These are phyloP conservation scores for Tadarida brasiliensis DNA, from an alignment of 2,797 vertebrate genomes.

Conservation along the genomic window DNA sequence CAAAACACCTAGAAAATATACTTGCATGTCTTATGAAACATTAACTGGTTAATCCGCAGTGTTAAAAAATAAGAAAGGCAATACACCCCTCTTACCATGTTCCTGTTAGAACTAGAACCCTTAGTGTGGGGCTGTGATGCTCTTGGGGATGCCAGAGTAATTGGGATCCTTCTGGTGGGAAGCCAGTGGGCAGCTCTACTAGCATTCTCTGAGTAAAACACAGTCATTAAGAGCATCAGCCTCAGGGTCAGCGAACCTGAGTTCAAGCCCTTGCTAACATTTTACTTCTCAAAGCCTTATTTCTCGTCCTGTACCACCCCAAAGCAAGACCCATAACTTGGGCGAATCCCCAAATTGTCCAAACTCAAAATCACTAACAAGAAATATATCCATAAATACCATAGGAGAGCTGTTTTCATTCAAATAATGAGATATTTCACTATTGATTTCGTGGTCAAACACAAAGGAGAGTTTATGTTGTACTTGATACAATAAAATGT, in stretches of 20 bases:
- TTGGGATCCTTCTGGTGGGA: background rate
- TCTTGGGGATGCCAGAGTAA: background rate
- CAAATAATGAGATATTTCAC: background rate
- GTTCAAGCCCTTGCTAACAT: background rate
- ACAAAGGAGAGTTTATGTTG: background rate
- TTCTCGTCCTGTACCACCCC: background rate
- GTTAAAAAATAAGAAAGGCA: background rate
- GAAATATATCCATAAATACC: background rate
- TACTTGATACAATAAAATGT: background rate
- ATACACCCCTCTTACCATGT: background rate
- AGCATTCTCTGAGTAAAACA: background rate
- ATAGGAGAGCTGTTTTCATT: background rate
- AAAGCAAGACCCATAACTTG: background rate
- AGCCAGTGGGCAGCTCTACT: background rate
- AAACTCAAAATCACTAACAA: background rate
- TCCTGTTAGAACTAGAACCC: background rate
- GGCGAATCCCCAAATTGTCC: background rate
- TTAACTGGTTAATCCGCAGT: background rate
- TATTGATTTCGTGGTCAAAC: constrained; percentile 20
- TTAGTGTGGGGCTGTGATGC: background rate
- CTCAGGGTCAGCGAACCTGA: background rate
- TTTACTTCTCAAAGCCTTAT: background rate
- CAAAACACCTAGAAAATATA: constrained; percentile 25
- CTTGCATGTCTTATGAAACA: background rate
- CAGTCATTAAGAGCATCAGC: background rate